phyloP scores from a whole-genome alignment of 2,113 vertebrate species.

The Erythrocebus patas region DNA sequence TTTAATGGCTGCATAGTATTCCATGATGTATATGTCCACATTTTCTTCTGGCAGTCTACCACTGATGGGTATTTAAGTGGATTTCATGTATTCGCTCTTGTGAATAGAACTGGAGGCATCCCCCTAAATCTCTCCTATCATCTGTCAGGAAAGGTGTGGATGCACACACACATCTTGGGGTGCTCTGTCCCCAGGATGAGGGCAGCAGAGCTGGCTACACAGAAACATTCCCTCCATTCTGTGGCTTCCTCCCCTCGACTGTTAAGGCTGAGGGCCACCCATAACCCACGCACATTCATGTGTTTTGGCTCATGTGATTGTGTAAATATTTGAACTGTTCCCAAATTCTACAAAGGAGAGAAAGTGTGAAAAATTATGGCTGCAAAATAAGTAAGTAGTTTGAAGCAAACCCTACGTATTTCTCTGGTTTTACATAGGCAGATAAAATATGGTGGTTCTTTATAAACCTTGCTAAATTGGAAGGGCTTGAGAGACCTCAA shows the following conservation, averaged over 20 bases:
- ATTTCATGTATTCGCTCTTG: too few relatives aligned
- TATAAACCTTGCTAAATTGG: not conserved
- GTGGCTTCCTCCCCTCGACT: fast-evolving
- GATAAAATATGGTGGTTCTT: not conserved
- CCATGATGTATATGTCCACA: too few relatives aligned
- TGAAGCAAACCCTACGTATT: not conserved
- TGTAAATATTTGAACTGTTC: not conserved
- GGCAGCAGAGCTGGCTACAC: not conserved
- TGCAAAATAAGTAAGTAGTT: not conserved
- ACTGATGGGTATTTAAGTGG: too few relatives aligned
- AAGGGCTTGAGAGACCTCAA: not conserved
- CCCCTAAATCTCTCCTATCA: too few relatives aligned
- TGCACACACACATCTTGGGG: fast-evolving
- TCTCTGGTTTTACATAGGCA: not conserved
- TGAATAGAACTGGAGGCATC: too few relatives aligned
- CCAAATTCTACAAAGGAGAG: not conserved
- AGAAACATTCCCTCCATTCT: not conserved
- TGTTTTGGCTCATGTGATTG: not conserved
- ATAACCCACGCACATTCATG: not conserved
- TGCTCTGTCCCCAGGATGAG: not conserved
- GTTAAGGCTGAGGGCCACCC: not conserved
- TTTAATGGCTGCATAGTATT: too few relatives aligned
- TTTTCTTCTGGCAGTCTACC: too few relatives aligned
- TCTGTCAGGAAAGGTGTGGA: not conserved
- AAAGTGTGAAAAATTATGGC: not conserved